Evolutionary conservation across 1,140 invertebrate species (phyloP), one percentile per base, ranked within the genome.

Genomic region (Teleopsis dalmanni): DNA sequence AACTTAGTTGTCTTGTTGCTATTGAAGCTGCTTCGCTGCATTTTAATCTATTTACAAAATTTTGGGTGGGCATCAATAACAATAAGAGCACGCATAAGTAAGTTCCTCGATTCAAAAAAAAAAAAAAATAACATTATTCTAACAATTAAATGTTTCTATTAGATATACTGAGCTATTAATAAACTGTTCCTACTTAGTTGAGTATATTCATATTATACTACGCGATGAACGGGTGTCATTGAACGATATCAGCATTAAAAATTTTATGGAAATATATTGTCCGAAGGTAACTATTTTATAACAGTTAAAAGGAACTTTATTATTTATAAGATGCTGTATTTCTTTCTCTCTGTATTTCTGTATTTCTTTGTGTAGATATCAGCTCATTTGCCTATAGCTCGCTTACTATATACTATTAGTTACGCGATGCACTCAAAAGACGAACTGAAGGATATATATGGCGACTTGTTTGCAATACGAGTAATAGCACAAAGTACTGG

Each of bases 21-120:
- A 71, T 71, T 18, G 68, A 71, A 33, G 67, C 61, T 11, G 70
- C 63, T 3, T 58, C 65, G 6, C 50, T 70, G 50, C 67, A 70
- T 52, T 71, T 71, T 18, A 70, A 62, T 44, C 63, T 67, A 36
- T 71, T 71, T 43, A 65, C 68, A 4, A 69, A 69, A 43, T 71
- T 71, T 52, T 71, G 68, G 68, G 68, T 71, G 42, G 68, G 68
- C 50, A 67, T 71, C 44, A 57, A 65, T 53, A 71, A 70, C 50
- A 71, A 70, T 18, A 62, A 65, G 14, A 56, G 59, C 31, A 71
- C 67, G 34, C 58, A 70, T 51, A 71, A 71, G 67, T 70, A 38
- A 63, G 61, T 65, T 8, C 35, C 23, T 31, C n/a, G 16, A 23
- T 47, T 36, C 23, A 42, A 22, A 14, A 13, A 9, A 40, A 40